Evolutionary conservation across 2,888 invertebrate genomes (phyloP).

Genomic region (Melieria picta): DNA sequence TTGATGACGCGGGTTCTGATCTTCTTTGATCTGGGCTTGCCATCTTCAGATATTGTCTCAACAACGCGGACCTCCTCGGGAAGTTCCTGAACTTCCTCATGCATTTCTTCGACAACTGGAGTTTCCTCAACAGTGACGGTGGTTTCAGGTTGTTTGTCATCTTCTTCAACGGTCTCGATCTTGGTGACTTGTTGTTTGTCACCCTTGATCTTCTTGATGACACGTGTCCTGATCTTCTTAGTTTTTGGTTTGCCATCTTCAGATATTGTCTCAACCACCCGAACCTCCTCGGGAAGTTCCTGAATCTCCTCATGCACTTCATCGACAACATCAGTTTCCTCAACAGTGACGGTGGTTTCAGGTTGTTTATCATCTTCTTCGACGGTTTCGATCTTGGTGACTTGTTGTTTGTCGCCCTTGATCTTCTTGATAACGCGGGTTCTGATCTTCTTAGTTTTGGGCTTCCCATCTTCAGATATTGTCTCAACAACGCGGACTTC

Average conservation of each 20-base stretch:
- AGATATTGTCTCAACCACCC: constrained; percentile 31
- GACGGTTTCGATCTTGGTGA: constrained; percentile 39
- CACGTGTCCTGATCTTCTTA: constrained; percentile 37
- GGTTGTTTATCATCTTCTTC: constrained; percentile 40
- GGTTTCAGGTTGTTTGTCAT: constrained; percentile 37
- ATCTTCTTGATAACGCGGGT: constrained; percentile 38
- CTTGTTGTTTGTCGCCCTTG: constrained; percentile 34
- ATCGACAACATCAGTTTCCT: constrained; percentile 34
- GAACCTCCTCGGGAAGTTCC: constrained; percentile 39
- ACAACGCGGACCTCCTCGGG: constrained; percentile 37
- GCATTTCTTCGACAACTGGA: constrained; percentile 16
- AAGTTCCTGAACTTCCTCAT: constrained; percentile 29
- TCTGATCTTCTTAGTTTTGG: constrained; percentile 35
- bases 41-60: constrained; percentile 38
- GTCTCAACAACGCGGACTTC: constrained; percentile 38
- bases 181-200: constrained; percentile 39
- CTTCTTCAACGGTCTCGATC: constrained; percentile 41
- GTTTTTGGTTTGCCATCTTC: constrained; percentile 38
- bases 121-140: constrained; percentile 40
- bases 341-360: constrained; percentile 38
- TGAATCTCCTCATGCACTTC: constrained; percentile 15
- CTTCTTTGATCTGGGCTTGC: constrained; percentile 33
- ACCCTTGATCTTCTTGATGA: constrained; percentile 39
- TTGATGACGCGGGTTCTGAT: constrained; percentile 40
- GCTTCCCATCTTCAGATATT: constrained; percentile 36